These are phyloP conservation scores for Turdus rufiventris DNA, from an alignment of 2,113 vertebrate species.

Conservation along the genomic window DNA sequence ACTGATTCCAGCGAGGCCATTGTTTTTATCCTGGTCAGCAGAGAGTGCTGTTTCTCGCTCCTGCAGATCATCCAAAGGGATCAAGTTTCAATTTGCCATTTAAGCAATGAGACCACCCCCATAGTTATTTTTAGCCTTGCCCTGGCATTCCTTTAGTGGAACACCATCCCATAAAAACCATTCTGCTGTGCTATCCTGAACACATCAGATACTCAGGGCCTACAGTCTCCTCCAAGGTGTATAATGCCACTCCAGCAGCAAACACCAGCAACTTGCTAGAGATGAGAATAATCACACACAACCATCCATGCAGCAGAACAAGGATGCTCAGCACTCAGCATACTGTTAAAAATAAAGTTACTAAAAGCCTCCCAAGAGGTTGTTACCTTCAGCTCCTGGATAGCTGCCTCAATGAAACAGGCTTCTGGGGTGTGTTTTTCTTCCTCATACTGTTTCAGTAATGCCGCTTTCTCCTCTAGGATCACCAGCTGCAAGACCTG, in stretches of 20 bases:
- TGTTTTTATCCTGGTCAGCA: conserved; percentile 65
- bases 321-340: not conserved
- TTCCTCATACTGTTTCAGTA: conserved; percentile 86
- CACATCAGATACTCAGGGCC: not conserved
- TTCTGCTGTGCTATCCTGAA: not conserved
- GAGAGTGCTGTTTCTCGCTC: conserved; percentile 78
- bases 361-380: not conserved
- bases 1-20: not conserved
- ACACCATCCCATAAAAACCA: not conserved
- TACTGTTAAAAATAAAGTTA: not conserved
- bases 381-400: conserved; percentile 89
- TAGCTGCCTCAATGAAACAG: conserved; percentile 93
- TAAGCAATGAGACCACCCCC: not conserved
- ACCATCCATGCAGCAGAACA: not conserved
- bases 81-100: not conserved
- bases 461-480: conserved; percentile 80
- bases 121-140: not conserved
- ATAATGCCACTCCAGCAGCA: not conserved
- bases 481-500: conserved; percentile 86
- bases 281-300: not conserved
- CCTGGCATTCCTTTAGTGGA: not conserved
- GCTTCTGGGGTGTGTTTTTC: conserved; percentile 81
- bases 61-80: conserved; percentile 65
- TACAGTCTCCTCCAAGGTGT: not conserved
- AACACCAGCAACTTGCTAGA: not conserved